Evolutionary conservation across 2,113 vertebrate genomes (phyloP).

Genomic region (Lynx canadensis): DNA sequence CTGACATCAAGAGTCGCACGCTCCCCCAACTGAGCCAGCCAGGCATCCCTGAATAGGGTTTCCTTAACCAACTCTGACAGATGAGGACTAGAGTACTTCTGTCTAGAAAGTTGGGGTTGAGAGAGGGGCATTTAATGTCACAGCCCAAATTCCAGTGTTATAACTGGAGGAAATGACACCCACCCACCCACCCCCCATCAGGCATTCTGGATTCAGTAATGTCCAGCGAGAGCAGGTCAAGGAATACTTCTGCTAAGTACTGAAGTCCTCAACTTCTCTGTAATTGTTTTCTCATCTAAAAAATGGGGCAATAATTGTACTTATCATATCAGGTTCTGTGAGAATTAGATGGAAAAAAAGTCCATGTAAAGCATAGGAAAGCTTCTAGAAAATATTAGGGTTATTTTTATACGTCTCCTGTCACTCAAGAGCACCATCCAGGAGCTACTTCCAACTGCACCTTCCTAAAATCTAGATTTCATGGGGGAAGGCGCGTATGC

Average conservation of each 20-base stretch:
- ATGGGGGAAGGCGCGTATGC: not conserved
- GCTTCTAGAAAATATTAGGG: not conserved
- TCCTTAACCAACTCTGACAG: not conserved
- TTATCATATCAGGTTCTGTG: not conserved
- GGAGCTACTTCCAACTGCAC: not conserved
- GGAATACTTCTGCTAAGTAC: not conserved
- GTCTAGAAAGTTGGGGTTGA: not conserved
- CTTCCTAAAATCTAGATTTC: constrained; percentile 1
- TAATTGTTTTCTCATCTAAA: not conserved
- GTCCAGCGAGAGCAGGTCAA: not conserved
- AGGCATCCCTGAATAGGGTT: not conserved
- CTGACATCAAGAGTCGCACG: too few relatives aligned
- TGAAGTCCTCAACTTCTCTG: not conserved
- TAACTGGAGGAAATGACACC: not conserved
- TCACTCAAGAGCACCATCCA: not conserved
- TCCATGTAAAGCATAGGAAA: not conserved
- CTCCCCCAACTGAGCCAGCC: too few relatives aligned
- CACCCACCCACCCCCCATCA: not conserved
- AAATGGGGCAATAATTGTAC: not conserved
- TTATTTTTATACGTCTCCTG: not conserved
- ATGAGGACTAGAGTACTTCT: not conserved
- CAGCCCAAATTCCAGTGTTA: not conserved
- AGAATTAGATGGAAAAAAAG: not conserved
- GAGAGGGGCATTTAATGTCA: not conserved
- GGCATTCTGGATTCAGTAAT: not conserved